These are phyloP conservation scores for Montipora efflorescens DNA, from an alignment of 64 coral and sea anemone species.

Conservation along the genomic window DNA sequence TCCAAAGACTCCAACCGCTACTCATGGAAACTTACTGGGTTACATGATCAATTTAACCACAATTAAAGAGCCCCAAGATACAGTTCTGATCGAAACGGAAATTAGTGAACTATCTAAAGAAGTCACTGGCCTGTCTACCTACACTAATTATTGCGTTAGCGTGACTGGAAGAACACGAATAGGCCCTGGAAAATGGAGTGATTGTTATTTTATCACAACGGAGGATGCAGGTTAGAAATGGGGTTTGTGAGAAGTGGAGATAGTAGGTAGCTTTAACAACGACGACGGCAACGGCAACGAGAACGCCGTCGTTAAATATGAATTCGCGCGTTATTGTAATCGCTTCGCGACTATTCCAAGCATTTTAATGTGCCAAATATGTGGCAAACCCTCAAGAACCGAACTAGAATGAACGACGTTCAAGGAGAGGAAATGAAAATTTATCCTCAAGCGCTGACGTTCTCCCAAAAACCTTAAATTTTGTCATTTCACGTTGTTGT, in stretches of 20 bases:
- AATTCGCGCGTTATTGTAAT: no score
- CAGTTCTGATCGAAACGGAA: background rate
- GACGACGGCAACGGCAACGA: no score
- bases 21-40: slow-evolving; percentile 37
- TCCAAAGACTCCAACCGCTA: background rate
- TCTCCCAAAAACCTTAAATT: accelerated
- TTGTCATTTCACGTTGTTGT: no score
- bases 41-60: background rate
- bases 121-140: background rate
- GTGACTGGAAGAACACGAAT: background rate
- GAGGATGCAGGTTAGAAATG: slow-evolving; percentile 34
- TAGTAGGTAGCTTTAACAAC: no score
- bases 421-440: no score
- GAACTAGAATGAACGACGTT: no score
- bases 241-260: no score
- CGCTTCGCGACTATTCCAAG: no score
- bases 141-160: slow-evolving; percentile 38
- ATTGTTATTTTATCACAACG: slow-evolving; percentile 30
- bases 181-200: slow-evolving; percentile 31
- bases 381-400: no score
- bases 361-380: no score
- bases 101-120: background rate
- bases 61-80: background rate
- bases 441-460: no score
- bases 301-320: no score